Conservation (phyloP, 1,140 invertebrate species). For the Metopolophium dirhodum region DNA sequence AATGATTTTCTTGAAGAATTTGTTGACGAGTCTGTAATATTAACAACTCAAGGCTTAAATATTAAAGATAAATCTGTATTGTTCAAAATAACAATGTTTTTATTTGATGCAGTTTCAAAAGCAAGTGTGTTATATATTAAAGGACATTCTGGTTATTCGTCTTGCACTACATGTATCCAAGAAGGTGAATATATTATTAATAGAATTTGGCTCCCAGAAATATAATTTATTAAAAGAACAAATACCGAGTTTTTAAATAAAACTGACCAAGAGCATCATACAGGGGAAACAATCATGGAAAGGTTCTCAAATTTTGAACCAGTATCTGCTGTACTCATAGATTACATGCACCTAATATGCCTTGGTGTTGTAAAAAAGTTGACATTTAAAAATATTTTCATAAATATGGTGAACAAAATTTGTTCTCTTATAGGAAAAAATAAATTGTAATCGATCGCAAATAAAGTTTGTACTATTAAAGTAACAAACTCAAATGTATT, state of each 20-base stretch:
- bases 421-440: too few relatives aligned
- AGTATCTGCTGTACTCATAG: neutral
- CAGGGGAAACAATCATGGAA: neutral
- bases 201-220: neutral
- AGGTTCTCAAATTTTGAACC: neutral
- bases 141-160: constrained; percentile 20
- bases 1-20: neutral
- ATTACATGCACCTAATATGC: neutral
- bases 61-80: neutral
- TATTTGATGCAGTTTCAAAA: constrained; percentile 29
- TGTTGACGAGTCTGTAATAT: constrained; percentile 11
- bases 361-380: neutral
- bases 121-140: neutral
- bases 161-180: constrained; percentile 30
- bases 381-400: too few relatives aligned
- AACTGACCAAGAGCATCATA: neutral
- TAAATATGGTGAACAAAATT: too few relatives aligned
- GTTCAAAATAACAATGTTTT: constrained; percentile 19
- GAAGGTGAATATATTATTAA: neutral
- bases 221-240: neutral
- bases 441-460: too few relatives aligned
- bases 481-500: too few relatives aligned
- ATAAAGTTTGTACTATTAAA: too few relatives aligned
- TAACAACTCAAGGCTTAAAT: neutral
- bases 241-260: neutral